Percentiles rank a stretch among this genome's conserved stretches.
These are phyloP conservation scores for Saimiri boliviensis DNA, from an alignment of 2,113 vertebrate species.

Conservation along the genomic window DNA sequence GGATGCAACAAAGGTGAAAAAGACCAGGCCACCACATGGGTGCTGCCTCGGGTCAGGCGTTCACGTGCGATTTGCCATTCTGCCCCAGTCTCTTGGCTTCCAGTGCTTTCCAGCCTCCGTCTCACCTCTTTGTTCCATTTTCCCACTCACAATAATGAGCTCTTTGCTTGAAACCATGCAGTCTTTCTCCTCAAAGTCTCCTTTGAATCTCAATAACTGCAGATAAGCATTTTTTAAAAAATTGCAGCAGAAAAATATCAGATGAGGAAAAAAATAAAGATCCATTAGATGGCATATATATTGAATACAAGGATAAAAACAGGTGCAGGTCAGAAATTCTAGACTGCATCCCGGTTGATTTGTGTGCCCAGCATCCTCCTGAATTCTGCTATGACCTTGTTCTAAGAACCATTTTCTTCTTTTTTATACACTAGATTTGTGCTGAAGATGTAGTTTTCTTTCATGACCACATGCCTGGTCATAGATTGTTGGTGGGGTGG, in stretches of 20 bases:
- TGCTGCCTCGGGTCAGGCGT: too few species aligned
- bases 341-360: not conserved
- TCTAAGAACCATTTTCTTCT: not conserved
- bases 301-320: not conserved
- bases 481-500: not conserved
- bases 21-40: accelerated
- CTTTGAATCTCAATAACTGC: not conserved
- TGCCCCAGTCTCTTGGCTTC: not conserved
- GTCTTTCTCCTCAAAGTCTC: not conserved
- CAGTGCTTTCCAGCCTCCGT: not conserved
- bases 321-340: not conserved
- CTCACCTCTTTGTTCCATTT: not conserved
- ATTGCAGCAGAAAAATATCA: not conserved
- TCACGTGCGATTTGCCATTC: accelerated
- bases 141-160: not conserved
- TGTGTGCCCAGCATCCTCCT: not conserved
- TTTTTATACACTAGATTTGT: not conserved
- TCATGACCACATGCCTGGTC: not conserved
- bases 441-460: not conserved
- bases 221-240: not conserved
- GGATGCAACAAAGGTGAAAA: not conserved
- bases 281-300: not conserved
- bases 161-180: not conserved
- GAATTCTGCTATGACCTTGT: not conserved
- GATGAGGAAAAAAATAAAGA: not conserved